Evolutionary conservation across 64 coral and sea anemone genomes (phyloP).

Genomic region (Anthopleura sola): DNA sequence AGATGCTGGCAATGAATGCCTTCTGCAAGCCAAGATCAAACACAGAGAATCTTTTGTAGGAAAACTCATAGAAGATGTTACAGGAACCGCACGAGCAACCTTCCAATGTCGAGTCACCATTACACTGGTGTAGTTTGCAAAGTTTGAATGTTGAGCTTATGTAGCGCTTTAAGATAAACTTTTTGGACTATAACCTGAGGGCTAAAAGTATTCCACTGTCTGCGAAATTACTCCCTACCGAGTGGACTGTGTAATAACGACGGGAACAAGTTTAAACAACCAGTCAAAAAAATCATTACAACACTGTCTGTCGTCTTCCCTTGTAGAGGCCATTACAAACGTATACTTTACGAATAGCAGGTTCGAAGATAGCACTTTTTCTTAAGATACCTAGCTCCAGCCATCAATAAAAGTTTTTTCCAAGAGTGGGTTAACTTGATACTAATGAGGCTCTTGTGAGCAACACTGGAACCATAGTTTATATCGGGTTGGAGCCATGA

Average conservation of each 20-base stretch:
- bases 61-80: not conserved
- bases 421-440: conserved; percentile 18
- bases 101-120: not conserved
- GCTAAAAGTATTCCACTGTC: conserved; percentile 15
- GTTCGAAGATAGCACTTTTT: not conserved
- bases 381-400: not conserved
- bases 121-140: not conserved
- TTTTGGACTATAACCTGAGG: conserved; percentile 23
- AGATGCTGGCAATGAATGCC: not conserved
- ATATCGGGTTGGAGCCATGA: not conserved
- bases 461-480: conserved; percentile 4
- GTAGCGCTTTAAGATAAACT: conserved; percentile 17
- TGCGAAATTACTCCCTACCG: conserved; percentile 35
- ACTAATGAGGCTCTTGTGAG: conserved; percentile 14
- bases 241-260: conserved; percentile 23
- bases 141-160: conserved; percentile 2
- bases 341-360: not conserved
- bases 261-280: conserved; percentile 28
- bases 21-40: not conserved
- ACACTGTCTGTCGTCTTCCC: not conserved
- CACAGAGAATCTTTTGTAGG: not conserved
- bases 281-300: conserved; percentile 4
- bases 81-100: not conserved
- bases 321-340: too few relatives aligned
- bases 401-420: not conserved